These are phyloP conservation scores for Conus betulinus DNA, from an alignment of 1,140 invertebrate genomes.

Conservation along the genomic window DNA sequence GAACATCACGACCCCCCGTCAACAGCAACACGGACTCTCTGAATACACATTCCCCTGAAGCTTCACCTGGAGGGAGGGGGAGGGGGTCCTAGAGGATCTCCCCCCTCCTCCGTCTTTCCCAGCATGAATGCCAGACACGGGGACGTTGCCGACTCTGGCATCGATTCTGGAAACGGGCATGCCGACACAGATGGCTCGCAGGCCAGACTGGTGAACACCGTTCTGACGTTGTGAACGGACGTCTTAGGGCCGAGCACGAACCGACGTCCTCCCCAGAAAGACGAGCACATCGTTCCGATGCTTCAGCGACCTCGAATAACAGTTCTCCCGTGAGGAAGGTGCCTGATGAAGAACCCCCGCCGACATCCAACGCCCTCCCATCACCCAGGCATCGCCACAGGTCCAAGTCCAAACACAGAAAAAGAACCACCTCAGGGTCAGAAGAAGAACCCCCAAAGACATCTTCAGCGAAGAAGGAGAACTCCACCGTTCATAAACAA, in stretches of 20 bases:
- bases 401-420: constrained; percentile 1
- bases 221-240: neutral
- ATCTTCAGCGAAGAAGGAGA: neutral
- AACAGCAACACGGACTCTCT: too few species aligned
- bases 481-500: neutral
- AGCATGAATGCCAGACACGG: neutral
- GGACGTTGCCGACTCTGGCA: neutral
- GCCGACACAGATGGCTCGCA: neutral
- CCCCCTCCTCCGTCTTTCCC: neutral
- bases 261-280: too few species aligned
- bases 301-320: neutral
- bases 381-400: neutral
- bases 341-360: neutral
- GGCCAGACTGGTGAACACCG: neutral
- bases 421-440: neutral
- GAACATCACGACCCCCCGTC: neutral
- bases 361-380: neutral
- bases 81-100: neutral
- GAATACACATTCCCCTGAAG: too few species aligned
- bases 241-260: too few species aligned
- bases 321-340: neutral
- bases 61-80: neutral
- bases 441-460: neutral
- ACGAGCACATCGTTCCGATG: neutral
- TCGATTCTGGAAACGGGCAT: constrained; percentile 11